phyloP scores from a whole-genome alignment of 2,888 invertebrate species.

The Branchellion lobata region DNA sequence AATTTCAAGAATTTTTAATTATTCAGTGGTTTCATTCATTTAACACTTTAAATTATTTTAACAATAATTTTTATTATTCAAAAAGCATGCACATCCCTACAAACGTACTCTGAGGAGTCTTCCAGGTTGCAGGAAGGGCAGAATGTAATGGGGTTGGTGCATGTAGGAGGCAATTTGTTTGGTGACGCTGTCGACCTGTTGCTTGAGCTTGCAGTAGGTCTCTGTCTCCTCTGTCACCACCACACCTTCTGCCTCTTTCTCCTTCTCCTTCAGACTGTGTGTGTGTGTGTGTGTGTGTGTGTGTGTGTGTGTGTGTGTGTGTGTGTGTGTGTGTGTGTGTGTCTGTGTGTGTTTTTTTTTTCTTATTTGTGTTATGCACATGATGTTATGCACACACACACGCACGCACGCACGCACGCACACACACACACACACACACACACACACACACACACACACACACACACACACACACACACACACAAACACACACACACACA shows the following conservation, averaged over 20 bases:
- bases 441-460: slow-evolving; percentile 20
- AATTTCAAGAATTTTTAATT: no score
- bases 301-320: no score
- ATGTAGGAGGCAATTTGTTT: slow-evolving; percentile 77
- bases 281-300: no score
- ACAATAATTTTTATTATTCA: no score
- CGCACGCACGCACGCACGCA: slow-evolving; percentile 16
- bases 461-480: slow-evolving; percentile 18
- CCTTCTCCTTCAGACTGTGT: slow-evolving; percentile 64
- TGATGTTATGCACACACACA: slow-evolving; percentile 5
- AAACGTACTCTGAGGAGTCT: slow-evolving; percentile 78
- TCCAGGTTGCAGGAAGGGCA: slow-evolving; percentile 92
- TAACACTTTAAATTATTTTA: no score
- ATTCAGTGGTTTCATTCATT: no score
- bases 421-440: slow-evolving; percentile 12
- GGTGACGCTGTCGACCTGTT: slow-evolving; percentile 75
- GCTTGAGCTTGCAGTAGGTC: slow-evolving; percentile 80
- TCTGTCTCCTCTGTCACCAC: slow-evolving; percentile 65
- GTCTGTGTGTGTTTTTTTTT: no score
- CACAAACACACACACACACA: slow-evolving; percentile 19
- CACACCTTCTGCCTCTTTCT: slow-evolving; percentile 74
- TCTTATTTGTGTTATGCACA: neutral
- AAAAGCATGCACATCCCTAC: neutral
- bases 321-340: no score
- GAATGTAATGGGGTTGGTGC: slow-evolving; percentile 80